A percentile compares a stretch with the other conserved stretches of the same genome.
Evolutionary conservation across 2,888 invertebrate species (phyloP).

Genomic region (Agrotis clavis): DNA sequence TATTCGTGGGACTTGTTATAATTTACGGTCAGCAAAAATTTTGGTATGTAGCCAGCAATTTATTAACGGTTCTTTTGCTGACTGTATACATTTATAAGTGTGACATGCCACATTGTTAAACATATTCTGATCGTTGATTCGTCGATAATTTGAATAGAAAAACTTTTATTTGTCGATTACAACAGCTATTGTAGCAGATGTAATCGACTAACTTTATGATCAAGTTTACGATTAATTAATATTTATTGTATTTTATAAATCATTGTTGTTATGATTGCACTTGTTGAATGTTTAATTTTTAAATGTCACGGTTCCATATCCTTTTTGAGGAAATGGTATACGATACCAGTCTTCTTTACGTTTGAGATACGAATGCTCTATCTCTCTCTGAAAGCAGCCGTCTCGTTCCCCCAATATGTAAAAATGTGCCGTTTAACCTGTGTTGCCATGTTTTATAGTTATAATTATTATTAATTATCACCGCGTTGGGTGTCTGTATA

Average conservation of each 20-base stretch:
- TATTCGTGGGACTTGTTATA: constrained; percentile 27
- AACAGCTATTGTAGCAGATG: not conserved
- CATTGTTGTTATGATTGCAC: constrained; percentile 47
- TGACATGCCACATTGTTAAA: constrained; percentile 14
- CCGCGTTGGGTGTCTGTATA: constrained; percentile 83
- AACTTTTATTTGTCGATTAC: not conserved
- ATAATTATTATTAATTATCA: constrained; percentile 71
- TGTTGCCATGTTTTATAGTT: constrained; percentile 74
- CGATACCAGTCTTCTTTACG: not conserved
- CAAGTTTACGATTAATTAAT: not conserved
- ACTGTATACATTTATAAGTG: not conserved
- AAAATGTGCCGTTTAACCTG: constrained; percentile 59
- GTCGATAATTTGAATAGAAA: not conserved
- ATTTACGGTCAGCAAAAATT: not conserved
- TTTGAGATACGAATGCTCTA: not conserved
- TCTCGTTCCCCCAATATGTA: constrained; percentile 47
- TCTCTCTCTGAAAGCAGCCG: constrained; percentile 25
- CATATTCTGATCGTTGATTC: constrained; percentile 1
- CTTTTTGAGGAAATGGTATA: constrained; percentile 28
- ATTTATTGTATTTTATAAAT: constrained; percentile 14
- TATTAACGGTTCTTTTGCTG: too few species aligned
- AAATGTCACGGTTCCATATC: constrained; percentile 15
- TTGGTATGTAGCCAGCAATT: too few species aligned
- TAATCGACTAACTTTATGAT: constrained; percentile 13
- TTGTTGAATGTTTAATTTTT: constrained; percentile 52